Base-by-base conservation (phyloP, 2,888 invertebrate genomes). In the Rhingia rostrata region DNA sequence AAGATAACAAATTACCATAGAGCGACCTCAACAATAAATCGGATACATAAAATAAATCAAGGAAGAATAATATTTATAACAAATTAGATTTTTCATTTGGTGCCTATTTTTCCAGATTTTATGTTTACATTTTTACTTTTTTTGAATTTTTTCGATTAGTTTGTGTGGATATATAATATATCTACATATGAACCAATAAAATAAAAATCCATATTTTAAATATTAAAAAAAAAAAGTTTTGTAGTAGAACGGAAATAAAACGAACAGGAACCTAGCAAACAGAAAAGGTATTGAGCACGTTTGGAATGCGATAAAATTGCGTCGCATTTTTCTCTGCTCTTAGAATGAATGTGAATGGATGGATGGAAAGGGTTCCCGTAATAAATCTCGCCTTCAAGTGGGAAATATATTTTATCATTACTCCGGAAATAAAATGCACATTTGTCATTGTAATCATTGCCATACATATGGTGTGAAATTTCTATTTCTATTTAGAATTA, bases 371-470 rank as follows among this genome's bases (percentile, higher is more conserved):
- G 77, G 77, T 72, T 72, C 60, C 60, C 70, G 82, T 72, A 70
- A 82, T 82, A 82, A 82, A 82, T 82, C 82, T 77, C 82, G 60
- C 43, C 77, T 39, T 64, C 82, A 72, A 82, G 70, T 66, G 60
- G 61, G 51, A 54, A 45, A 66, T 60, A 64, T 66, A 32, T 77
- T 83, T 73, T 78, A 83, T 73, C 73, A 78, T 79, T 74, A 67
- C 67, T 78, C 61, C 73, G 79, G 83, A 83, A 83, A 73, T 79
- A 83, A 83, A 83, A 67, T 83, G 78, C 73, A 79, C 79, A 79
- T 83, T 83, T 83, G 79, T 83, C 83, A 83, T 79, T 79, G 83
- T 78, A 78, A 83, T 83, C 82, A 72, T 78, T 78, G 72, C 60
- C 54, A 49, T 53, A 60, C 58, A 60, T 39, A 47, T 51, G 51